These are phyloP conservation scores for Trachymyrmex cornetzi DNA, from an alignment of 1,140 invertebrate genomes.

Conservation along the genomic window DNA sequence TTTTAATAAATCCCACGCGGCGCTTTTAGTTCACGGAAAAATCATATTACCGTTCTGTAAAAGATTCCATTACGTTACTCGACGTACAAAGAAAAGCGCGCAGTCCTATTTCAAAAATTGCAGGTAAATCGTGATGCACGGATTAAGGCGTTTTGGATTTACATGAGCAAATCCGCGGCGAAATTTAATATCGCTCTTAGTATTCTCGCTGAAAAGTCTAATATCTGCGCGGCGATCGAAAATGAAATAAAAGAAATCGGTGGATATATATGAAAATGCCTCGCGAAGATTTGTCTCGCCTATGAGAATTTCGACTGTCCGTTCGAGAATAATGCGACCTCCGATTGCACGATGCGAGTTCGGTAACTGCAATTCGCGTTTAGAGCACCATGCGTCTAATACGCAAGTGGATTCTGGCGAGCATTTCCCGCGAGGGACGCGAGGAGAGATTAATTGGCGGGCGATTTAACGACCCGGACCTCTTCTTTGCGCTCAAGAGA, in stretches of 20 bases:
- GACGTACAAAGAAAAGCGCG: not conserved
- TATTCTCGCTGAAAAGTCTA: not conserved
- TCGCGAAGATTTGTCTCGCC: not conserved
- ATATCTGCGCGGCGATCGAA: not conserved
- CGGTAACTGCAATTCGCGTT: conserved; percentile 24
- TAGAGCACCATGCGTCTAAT: not conserved
- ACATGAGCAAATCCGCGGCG: not conserved
- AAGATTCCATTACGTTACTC: not conserved
- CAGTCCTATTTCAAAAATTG: conserved; percentile 11
- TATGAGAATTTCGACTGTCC: not conserved
- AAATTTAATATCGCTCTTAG: conserved; percentile 8
- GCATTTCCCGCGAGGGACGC: conserved; percentile 16
- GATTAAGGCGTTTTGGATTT: conserved; percentile 4
- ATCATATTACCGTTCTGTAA: conserved; percentile 14
- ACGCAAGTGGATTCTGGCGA: not conserved
- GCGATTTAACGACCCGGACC: conserved; percentile 57
- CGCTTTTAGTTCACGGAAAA: conserved; percentile 23
- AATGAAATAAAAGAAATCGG: not conserved
- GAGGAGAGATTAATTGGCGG: conserved; percentile 58
- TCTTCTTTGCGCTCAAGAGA: conserved; percentile 13
- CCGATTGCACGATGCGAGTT: not conserved
- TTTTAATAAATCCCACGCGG: conserved; percentile 41
- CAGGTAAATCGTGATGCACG: not conserved
- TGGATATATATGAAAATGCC: not conserved
- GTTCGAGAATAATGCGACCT: not conserved